phyloP scores from a whole-genome alignment of 2,113 vertebrate genomes.

The Hyla sarda region DNA sequence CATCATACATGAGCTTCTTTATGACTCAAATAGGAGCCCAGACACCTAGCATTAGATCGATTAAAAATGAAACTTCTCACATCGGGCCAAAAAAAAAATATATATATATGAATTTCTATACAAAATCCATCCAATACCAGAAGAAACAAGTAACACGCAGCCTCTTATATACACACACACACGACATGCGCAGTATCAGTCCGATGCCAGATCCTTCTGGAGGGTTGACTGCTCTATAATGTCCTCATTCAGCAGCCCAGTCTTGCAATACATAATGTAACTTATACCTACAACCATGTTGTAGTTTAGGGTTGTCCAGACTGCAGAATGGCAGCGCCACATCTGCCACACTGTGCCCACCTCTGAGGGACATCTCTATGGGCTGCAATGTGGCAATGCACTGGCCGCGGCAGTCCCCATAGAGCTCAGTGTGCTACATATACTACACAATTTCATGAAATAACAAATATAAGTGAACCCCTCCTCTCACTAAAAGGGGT shows the following conservation, averaged over 20 bases:
- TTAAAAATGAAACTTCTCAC: not conserved
- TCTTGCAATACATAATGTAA: no score
- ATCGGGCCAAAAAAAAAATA: not conserved
- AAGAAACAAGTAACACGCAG: not conserved
- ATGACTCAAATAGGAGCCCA: not conserved
- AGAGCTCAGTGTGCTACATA: not conserved
- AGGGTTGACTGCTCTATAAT: not conserved
- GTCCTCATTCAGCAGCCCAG: not conserved
- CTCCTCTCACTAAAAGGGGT: not conserved
- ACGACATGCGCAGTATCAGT: not conserved
- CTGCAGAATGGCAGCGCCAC: no score
- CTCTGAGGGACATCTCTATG: not conserved
- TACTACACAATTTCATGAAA: not conserved
- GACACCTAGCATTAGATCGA: not conserved
- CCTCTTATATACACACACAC: not conserved
- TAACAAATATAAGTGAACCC: not conserved
- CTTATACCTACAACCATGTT: no score
- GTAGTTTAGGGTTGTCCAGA: no score
- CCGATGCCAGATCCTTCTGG: not conserved
- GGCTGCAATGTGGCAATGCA: not conserved
- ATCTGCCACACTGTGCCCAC: not conserved
- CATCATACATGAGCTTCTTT: conserved; percentile 3
- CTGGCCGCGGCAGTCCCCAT: not conserved
- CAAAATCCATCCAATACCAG: not conserved
- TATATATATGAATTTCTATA: not conserved